These are phyloP conservation scores for Danio tinwini DNA, from an alignment of 2,797 vertebrate species.

Conservation along the genomic window DNA sequence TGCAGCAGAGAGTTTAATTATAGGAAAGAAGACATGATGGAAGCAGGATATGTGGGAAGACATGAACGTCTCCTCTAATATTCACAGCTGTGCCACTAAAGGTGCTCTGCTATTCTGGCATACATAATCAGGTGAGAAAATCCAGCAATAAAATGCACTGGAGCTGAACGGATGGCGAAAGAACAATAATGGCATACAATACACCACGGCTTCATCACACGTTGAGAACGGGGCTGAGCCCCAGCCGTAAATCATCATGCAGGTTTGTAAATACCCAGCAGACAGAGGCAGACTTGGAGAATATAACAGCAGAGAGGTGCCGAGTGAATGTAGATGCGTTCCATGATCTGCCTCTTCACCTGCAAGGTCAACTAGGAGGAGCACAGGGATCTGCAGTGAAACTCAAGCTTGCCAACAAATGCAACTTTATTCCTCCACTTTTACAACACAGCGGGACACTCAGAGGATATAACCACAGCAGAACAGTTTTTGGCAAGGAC, in stretches of 20 bases:
- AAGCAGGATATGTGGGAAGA: background rate
- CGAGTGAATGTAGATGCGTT: slow-evolving; percentile 29
- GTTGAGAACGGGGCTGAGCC: slow-evolving; percentile 21
- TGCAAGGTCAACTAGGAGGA: slow-evolving; percentile 53
- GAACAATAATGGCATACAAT: slow-evolving; percentile 1
- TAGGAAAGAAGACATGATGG: background rate
- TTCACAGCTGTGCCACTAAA: slow-evolving; percentile 4
- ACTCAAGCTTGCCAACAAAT: slow-evolving; percentile 44
- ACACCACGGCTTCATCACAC: slow-evolving; percentile 6
- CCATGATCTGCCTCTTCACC: slow-evolving; percentile 45
- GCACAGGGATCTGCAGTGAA: slow-evolving; percentile 44
- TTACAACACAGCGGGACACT: slow-evolving; percentile 7
- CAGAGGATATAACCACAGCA: slow-evolving; percentile 27
- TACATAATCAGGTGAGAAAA: slow-evolving; percentile 22
- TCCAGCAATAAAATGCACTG: slow-evolving; percentile 22
- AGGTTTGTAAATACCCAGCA: slow-evolving; percentile 16
- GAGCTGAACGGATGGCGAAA: slow-evolving; percentile 27
- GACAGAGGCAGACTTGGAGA: slow-evolving; percentile 12
- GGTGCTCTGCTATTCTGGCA: slow-evolving; percentile 3
- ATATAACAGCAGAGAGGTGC: background rate
- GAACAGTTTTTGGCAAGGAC: background rate
- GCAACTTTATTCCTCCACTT: slow-evolving; percentile 36
- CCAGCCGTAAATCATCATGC: slow-evolving; percentile 14
- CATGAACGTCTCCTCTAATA: slow-evolving; percentile 3
- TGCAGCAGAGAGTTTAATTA: background rate